Evolutionary conservation across 2,888 invertebrate species (phyloP).

Genomic region (Hemaris fuciformis): DNA sequence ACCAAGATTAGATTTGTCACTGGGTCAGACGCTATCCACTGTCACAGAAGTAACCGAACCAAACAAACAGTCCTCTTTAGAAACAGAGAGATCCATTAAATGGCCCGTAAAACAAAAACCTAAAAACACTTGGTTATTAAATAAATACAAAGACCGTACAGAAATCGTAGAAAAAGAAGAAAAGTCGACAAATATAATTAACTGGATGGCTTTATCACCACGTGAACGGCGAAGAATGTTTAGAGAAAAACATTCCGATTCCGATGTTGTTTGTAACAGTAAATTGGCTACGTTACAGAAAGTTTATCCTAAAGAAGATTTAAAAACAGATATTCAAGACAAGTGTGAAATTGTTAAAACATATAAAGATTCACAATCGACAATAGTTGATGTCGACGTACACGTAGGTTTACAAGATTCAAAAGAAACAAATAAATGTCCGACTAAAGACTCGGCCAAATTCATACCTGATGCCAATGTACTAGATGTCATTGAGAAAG

Average conservation of each 20-base stretch:
- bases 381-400: neutral
- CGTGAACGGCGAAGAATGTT: slow-evolving; percentile 47
- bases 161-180: slow-evolving; percentile 23
- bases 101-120: slow-evolving; percentile 30
- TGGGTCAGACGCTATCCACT: slow-evolving; percentile 57
- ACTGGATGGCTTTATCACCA: slow-evolving; percentile 59
- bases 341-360: neutral
- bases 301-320: neutral
- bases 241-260: slow-evolving; percentile 17
- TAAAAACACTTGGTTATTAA: slow-evolving; percentile 48
- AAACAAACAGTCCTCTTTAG: slow-evolving; percentile 30
- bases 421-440: too few species aligned
- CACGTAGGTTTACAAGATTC: neutral
- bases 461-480: neutral
- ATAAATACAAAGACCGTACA: slow-evolving; percentile 21
- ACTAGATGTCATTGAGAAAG: neutral
- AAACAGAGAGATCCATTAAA: slow-evolving; percentile 27
- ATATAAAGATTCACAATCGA: neutral
- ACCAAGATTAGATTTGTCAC: slow-evolving; percentile 54
- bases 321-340: neutral
- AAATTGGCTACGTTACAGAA: neutral
- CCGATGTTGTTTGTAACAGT: slow-evolving; percentile 10
- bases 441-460: neutral
- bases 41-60: slow-evolving; percentile 64
- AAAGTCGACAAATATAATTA: slow-evolving; percentile 37